Evolutionary conservation across 2,888 invertebrate species (phyloP), one percentile per base, ranked within the genome.

Genomic region (Xanthorhoe designata): DNA sequence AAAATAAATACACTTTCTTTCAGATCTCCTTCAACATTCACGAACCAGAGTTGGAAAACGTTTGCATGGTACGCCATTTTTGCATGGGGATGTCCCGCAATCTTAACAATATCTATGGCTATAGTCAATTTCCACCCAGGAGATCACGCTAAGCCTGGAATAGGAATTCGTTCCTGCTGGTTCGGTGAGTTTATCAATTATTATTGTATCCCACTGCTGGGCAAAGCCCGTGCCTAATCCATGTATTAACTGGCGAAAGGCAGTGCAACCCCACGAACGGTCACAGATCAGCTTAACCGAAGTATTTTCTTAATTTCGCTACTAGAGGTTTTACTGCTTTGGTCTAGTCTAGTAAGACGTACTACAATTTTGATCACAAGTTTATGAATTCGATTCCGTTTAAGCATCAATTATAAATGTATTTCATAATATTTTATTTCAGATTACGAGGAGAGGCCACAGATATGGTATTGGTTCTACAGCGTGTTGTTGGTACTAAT

Each of bases 401-500:
- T n/a, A n/a, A n/a, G n/a, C n/a, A n/a, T 24, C 24, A 3, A 24
- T 24, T 24, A 24, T 24, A 24, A 3, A 24, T 24, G 4, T 24
- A 24, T 24, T 24, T 24, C 24, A 24, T 32, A 7, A 32, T 32
- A 32, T 32, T 32, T 49, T 17, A 17, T 63, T 63, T 3, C 63
- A 64, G 63, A 57, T 0, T 84, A 95, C 95, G 87, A 66, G 73
- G 75, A 35, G 72, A 70, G 32, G 4, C 18, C 18, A 10, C 92
- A 94, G 68, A 92, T 92, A 53, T 95, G 95, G 94, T 90, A 90
- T 17, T 96, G 95, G 77, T 95, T 96, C 87, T 96, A 95, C 80
- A 95, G 95, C 10, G 95, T 96, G 4, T 93, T 96, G 73, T 80
- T 94, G 0, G 73, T 94, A 29, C 81, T 96, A 2, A 81, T 96